A percentile compares a stretch with the other conserved stretches of the same genome.
These are phyloP conservation scores for Clangula hyemalis DNA, from an alignment of 2,797 vertebrate species.

Conservation along the genomic window DNA sequence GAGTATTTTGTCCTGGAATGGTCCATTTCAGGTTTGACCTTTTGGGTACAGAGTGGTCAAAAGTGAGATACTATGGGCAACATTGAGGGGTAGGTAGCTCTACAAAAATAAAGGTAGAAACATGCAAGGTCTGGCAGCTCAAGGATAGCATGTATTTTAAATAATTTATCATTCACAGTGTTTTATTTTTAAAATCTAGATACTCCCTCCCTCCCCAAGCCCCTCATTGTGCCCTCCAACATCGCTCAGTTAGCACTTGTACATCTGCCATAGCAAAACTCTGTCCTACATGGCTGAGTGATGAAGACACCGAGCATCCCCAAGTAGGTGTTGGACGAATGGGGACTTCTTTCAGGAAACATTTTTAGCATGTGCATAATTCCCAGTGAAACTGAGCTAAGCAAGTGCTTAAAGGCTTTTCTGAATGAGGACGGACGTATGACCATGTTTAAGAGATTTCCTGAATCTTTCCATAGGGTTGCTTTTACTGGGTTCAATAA, in stretches of 20 bases:
- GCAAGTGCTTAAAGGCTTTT: constrained; percentile 14
- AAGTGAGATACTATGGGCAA: neutral
- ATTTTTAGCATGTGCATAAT: neutral
- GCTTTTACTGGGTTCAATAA: neutral
- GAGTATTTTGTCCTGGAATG: neutral
- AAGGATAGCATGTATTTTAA: neutral
- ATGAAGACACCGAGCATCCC: neutral
- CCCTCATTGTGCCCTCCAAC: neutral
- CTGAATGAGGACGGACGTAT: neutral
- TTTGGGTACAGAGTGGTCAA: neutral
- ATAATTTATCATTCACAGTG: neutral
- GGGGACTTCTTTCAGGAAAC: neutral
- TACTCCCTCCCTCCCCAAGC: neutral
- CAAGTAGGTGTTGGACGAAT: neutral
- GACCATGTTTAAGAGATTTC: constrained; percentile 41
- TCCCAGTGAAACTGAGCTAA: neutral
- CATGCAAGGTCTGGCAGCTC: neutral
- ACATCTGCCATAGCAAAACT: neutral
- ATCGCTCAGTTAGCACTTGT: neutral
- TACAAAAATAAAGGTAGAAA: neutral
- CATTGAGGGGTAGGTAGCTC: neutral
- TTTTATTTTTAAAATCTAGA: neutral
- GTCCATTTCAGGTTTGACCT: neutral
- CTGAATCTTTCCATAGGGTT: neutral
- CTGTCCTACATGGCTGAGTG: fast-evolving